Evolutionary conservation across 2,888 invertebrate species (phyloP).

Genomic region (Alcis repandata): DNA sequence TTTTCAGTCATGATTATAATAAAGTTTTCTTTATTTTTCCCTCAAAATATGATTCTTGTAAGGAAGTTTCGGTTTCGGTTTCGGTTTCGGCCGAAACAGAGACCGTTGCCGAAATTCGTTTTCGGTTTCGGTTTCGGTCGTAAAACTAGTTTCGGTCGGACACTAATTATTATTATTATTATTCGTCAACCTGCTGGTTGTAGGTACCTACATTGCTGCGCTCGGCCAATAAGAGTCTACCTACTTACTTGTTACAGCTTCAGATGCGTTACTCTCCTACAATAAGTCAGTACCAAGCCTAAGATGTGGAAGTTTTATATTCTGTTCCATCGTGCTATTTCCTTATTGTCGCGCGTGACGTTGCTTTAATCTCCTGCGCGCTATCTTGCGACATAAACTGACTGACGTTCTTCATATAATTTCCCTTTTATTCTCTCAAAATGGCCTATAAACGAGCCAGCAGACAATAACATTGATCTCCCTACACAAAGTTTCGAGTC

Average conservation of each 20-base stretch:
- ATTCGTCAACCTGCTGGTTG: no score
- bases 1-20: no score
- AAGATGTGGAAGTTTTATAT: constrained; percentile 48
- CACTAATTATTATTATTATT: no score
- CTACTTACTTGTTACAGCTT: not conserved
- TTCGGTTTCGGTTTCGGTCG: no score
- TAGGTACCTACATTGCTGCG: no score
- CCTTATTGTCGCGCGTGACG: constrained; percentile 52
- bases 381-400: constrained; percentile 51
- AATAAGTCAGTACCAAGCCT: not conserved
- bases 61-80: no score
- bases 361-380: constrained; percentile 50
- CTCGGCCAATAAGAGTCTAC: not conserved
- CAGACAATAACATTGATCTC: constrained; percentile 30
- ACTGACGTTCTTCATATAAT: constrained; percentile 45
- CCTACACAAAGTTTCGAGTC: constrained; percentile 23
- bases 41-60: no score
- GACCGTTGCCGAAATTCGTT: no score
- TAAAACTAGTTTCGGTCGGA: no score
- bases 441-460: constrained; percentile 29
- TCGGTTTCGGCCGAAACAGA: no score
- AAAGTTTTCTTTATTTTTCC: no score
- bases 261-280: not conserved
- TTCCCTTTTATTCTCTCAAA: constrained; percentile 32
- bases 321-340: constrained; percentile 37